Conservation (phyloP, 1,140 invertebrate species). For the Laupala kohalensis region DNA sequence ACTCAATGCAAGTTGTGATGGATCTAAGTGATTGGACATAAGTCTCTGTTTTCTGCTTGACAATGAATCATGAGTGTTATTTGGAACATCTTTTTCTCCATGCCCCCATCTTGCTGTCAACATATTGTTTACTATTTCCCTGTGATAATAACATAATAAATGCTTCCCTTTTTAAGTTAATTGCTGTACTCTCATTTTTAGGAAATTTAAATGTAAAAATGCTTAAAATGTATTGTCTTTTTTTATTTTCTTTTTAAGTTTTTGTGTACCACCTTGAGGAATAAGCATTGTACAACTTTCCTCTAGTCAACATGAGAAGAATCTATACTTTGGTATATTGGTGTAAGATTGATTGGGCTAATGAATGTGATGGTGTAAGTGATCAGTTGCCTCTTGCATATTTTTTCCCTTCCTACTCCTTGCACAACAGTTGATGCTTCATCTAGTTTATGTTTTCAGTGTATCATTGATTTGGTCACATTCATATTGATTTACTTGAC, state of each 20-base stretch:
- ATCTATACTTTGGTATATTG: not conserved
- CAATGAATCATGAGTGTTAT: slow-evolving; percentile 1
- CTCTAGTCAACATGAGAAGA: slow-evolving; percentile 11
- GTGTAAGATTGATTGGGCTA: not conserved
- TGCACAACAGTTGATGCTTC: too few species aligned
- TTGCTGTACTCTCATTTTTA: slow-evolving; percentile 6
- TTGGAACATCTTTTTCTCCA: not conserved
- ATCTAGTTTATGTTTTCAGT: too few species aligned
- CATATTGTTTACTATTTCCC: slow-evolving; percentile 8
- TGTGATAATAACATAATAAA: slow-evolving; percentile 13
- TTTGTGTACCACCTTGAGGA: not conserved
- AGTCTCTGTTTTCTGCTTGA: not conserved
- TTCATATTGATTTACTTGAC: too few species aligned
- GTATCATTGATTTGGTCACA: too few species aligned
- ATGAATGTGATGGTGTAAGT: not conserved
- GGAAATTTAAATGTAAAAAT: slow-evolving; percentile 4
- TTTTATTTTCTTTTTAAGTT: slow-evolving; percentile 3
- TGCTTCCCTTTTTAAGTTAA: slow-evolving; percentile 9
- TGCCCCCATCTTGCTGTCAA: slow-evolving; percentile 1
- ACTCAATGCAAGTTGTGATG: not conserved
- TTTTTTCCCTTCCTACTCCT: not conserved
- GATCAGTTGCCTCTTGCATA: not conserved
- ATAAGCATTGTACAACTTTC: slow-evolving; percentile 10
- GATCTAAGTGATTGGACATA: not conserved
- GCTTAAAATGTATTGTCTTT: slow-evolving; percentile 4